These are phyloP conservation scores for Ormyrus thymus DNA, from an alignment of 2,888 invertebrate genomes.

Conservation along the genomic window DNA sequence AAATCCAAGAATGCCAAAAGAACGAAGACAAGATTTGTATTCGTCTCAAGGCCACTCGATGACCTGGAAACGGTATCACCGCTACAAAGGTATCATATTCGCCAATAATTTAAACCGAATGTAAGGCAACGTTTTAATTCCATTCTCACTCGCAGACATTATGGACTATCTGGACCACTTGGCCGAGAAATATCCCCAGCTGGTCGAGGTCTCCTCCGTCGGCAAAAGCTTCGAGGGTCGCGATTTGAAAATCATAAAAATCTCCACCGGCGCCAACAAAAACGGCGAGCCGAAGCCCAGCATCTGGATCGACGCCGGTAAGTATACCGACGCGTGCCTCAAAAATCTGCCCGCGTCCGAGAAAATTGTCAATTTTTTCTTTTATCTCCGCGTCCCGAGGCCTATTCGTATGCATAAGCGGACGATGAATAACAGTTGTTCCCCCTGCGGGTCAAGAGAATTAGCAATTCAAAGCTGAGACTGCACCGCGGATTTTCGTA, in stretches of 20 bases:
- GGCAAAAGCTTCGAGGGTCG: constrained; percentile 85
- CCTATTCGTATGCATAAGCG: too few species aligned
- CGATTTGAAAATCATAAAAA: constrained; percentile 83
- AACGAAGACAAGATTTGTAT: constrained; percentile 79
- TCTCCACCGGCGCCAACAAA: constrained; percentile 75
- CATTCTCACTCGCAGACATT: constrained; percentile 77
- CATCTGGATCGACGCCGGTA: constrained; percentile 89
- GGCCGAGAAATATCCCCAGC: constrained; percentile 80
- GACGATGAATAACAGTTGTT: too few species aligned
- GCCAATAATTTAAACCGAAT: too few species aligned
- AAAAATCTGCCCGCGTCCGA: too few species aligned
- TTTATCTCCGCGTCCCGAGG: too few species aligned
- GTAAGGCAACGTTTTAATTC: too few species aligned
- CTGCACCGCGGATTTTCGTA: neutral
- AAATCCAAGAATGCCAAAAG: constrained; percentile 80
- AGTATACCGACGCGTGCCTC: constrained; percentile 21
- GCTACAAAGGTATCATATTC: constrained; percentile 76
- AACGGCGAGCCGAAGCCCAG: constrained; percentile 79
- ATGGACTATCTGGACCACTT: constrained; percentile 82
- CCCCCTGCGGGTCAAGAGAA: too few species aligned
- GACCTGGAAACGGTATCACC: constrained; percentile 85
- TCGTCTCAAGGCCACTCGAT: constrained; percentile 79
- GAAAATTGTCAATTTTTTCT: neutral
- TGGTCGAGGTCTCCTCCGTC: constrained; percentile 82
- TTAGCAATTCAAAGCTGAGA: constrained; percentile 5